Percentiles rank a stretch among this genome's conserved stretches.
phyloP scores from a whole-genome alignment of 2,113 vertebrate genomes.

The Balaeniceps rex region DNA sequence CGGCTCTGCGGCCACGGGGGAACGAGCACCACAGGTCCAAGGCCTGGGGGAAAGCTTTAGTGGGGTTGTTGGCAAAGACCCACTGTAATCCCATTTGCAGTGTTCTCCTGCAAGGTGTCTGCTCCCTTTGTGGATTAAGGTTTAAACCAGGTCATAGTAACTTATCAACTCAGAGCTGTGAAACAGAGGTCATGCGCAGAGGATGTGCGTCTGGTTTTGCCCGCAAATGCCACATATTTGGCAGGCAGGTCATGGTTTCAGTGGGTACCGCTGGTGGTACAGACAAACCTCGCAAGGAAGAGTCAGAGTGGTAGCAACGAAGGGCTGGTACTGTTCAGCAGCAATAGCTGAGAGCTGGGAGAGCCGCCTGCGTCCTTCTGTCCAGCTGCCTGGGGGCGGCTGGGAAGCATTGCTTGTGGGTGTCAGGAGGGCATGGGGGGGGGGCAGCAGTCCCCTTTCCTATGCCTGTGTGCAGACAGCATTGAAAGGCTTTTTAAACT shows the following conservation, averaged over 20 bases:
- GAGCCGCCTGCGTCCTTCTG: accelerated
- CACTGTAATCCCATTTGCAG: accelerated
- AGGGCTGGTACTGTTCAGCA: background rate
- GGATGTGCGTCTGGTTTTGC: background rate
- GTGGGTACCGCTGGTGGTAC: background rate
- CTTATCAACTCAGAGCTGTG: background rate
- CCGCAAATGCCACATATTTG: background rate
- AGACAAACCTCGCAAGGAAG: background rate
- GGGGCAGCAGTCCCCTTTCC: background rate
- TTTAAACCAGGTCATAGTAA: background rate
- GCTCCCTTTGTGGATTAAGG: background rate
- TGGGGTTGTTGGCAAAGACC: background rate
- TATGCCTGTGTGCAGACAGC: background rate
- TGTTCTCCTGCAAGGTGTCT: background rate
- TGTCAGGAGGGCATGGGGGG: accelerated
- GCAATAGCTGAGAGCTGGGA: background rate
- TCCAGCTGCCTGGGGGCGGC: background rate
- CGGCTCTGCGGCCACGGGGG: accelerated
- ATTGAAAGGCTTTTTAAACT: background rate
- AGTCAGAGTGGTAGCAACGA: background rate
- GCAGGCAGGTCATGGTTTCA: accelerated
- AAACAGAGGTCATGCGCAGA: background rate
- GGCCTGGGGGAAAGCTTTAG: background rate
- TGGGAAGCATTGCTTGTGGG: accelerated
- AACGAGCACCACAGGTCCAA: background rate